Evolutionary conservation across 2,113 vertebrate genomes (phyloP), one percentile per base, ranked within the genome.

Genomic region (Onychorhynchus coronatus): DNA sequence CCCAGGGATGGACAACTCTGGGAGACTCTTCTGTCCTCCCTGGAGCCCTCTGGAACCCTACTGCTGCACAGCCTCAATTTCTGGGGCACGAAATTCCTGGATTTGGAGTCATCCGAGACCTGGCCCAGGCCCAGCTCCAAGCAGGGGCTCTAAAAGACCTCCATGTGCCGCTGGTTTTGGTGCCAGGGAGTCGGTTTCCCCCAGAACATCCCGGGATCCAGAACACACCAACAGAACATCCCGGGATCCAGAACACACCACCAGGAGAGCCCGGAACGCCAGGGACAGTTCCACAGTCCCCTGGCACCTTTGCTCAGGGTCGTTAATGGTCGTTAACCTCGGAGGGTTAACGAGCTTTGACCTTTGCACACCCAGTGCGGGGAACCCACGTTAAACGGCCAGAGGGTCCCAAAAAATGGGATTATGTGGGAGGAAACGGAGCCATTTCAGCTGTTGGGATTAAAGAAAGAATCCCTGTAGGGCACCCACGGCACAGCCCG

Each of bases 1-100:
- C 8, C 0, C 4, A 10, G 50, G 77, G 30, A 8, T 1, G 6
- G 1, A 3, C 47, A 10, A 3, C 11, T 5, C 41, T 7, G 1
- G 23, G 46, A 3, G 15, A 1, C 30, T 4, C 44, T 31, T 27
- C 49, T 5, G 31, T 17, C 71, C 55, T 33, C 8, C 3, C 8
- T 2, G 5, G 14, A 27, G 7, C 20, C 47, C 30, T 28, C 35
- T 2, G 21, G 52, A 14, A 22, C 55, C 55, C 55, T 14, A 21
- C 21, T 6, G 33, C 12, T 14, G 55, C 33, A 33, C 8, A 15
- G 4, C 3, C 33, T 58, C 56, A 3, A 14, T 35, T 14, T 7
- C 4, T 10, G 56, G 42, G 2, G 13, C 27, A 1, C 0, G 24
- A 9, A 67, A 67, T 12, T 27, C 31, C 55, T 2, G 46, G 31